Percentiles rank a stretch among this genome's conserved stretches.
Conservation (phyloP, 2,113 vertebrate genomes). For the Zosterops pallidus region DNA sequence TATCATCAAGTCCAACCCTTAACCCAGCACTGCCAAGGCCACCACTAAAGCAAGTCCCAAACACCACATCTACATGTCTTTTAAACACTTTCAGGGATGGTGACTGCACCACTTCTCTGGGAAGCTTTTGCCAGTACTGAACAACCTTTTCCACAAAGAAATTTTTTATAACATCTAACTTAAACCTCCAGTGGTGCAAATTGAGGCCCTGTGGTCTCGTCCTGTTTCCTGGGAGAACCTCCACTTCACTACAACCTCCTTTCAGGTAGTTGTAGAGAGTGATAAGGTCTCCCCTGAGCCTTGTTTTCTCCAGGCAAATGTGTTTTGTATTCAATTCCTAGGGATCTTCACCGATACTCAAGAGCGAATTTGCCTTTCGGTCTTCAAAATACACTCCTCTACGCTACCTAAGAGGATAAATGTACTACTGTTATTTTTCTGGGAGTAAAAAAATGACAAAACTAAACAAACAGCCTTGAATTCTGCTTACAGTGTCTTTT, state of each 20-base stretch:
- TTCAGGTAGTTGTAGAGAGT: background rate
- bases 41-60: background rate
- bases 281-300: background rate
- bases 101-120: background rate
- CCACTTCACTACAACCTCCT: background rate
- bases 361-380: background rate
- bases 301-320: background rate
- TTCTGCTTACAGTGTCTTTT: background rate
- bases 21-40: background rate
- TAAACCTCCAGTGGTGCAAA: background rate
- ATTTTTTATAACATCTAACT: background rate
- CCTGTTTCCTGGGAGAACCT: background rate
- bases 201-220: background rate
- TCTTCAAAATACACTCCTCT: background rate
- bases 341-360: background rate
- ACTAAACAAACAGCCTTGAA: background rate
- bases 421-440: background rate
- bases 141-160: background rate
- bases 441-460: background rate
- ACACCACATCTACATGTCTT: background rate
- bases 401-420: background rate
- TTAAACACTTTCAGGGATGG: background rate
- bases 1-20: background rate
- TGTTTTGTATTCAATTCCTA: background rate
- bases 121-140: background rate